These are phyloP conservation scores for Porphyrio hochstetteri DNA, from an alignment of 2,113 vertebrate genomes.

Conservation along the genomic window DNA sequence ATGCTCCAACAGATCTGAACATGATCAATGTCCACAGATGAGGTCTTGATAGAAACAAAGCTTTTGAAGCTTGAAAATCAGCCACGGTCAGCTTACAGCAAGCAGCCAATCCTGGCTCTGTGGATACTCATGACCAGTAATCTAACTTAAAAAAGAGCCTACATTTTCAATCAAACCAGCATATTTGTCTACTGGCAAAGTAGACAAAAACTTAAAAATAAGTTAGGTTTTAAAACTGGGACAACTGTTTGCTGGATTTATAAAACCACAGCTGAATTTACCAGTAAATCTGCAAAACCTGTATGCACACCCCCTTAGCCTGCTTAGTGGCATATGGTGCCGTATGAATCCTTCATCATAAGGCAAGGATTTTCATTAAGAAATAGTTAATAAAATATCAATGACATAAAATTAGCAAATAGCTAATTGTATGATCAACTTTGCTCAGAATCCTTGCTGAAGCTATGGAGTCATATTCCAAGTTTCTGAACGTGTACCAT, in stretches of 20 bases:
- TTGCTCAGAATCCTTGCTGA: neutral
- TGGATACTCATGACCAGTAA: neutral
- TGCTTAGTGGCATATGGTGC: rapidly evolving
- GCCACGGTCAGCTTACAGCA: neutral
- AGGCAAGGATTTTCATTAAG: neutral
- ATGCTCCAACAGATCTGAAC: constrained; percentile 22
- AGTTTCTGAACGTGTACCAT: neutral
- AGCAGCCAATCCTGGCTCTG: neutral
- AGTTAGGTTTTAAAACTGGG: neutral
- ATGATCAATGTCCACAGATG: constrained; percentile 11
- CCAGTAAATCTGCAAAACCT: neutral
- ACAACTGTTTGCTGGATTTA: neutral
- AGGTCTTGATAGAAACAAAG: constrained; percentile 6
- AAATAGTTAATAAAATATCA: neutral
- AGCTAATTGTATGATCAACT: neutral
- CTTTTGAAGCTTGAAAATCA: constrained; percentile 39
- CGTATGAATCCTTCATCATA: neutral
- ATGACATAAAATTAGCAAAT: neutral
- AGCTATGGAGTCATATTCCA: neutral
- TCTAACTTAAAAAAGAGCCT: neutral
- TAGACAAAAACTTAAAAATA: neutral
- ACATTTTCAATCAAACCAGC: neutral
- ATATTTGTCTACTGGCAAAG: neutral
- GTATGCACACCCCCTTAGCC: neutral
- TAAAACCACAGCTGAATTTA: neutral